Base-by-base conservation (phyloP, 2,113 vertebrate species). In the Eretmochelys imbricata region DNA sequence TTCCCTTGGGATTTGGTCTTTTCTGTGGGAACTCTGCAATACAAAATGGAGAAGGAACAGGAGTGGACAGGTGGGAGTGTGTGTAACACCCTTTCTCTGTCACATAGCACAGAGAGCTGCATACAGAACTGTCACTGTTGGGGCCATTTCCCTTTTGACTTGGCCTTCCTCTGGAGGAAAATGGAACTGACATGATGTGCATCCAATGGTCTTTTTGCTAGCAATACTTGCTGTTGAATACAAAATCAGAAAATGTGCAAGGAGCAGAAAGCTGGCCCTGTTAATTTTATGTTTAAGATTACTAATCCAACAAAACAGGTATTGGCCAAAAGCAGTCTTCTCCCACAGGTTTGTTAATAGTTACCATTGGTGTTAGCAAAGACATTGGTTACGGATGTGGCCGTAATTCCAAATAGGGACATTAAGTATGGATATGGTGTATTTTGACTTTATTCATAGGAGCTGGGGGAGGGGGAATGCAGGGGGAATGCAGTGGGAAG, bases 361-460 rank as follows among this genome's bases (percentile, higher is more conserved):
- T 91, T 95, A 54, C 83, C 95, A 80, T 8, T 90, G 90, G 93
- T 93, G 20, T 5, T 20, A 22, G 65, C 5, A n/a, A 76, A 92
- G 85, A 17, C 78, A 88, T 79, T 92, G 55, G n/a, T n/a, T 65
- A 35, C 87, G 62, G 54, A 65, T 84, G 49, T 46, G 85, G 90
- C 69, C 88, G 19, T 89, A 76, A 46, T 51, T 93, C 78, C 91
- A 90, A 4, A 85, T 38, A 59, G 75, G 55, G 48, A 59, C 88
- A 95, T 96, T 91, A 87, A 95, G 92, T 89, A 94, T 96, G 92
- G 62, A 91, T 80, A 79, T 82, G 75, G 85, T 94, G 75, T 93
- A 65, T 84, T 72, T 92, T 86, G 59, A 69, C 79, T 96, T 94
- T 25, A 69, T 94, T 95, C 94, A 2, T 49, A 57, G 62, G 90